phyloP scores from a whole-genome alignment of 1,140 invertebrate genomes.

The Yoshiicerus persimilis region DNA sequence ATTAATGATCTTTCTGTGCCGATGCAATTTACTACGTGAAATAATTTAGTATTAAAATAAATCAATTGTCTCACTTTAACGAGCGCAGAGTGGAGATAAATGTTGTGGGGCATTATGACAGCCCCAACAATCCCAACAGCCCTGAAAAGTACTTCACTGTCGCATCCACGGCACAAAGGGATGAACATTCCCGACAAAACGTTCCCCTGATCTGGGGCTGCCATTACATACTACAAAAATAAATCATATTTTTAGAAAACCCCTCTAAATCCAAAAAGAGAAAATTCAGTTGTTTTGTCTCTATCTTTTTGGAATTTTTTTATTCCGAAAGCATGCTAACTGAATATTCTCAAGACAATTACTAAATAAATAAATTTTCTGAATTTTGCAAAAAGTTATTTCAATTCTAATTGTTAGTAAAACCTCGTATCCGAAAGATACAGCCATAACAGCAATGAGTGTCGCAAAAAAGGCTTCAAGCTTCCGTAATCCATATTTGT shows the following conservation, averaged over 20 bases:
- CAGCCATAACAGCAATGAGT: conserved; percentile 80
- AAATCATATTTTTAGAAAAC: too few relatives aligned
- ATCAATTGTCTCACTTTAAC: conserved; percentile 69
- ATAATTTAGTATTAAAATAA: not conserved
- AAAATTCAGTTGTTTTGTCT: too few relatives aligned
- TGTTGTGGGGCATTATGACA: conserved; percentile 93
- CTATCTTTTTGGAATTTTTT: too few relatives aligned
- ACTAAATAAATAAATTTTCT: too few relatives aligned
- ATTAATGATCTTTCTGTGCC: too few relatives aligned
- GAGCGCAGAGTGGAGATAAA: conserved; percentile 88
- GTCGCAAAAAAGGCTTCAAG: conserved; percentile 84
- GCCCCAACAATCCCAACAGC: conserved; percentile 87
- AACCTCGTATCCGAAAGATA: conserved; percentile 90
- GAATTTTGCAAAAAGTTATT: too few relatives aligned
- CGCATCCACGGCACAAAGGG: conserved; percentile 77
- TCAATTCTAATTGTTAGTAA: too few relatives aligned
- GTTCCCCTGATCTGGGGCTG: conserved; percentile 69
- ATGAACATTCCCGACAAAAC: conserved; percentile 79
- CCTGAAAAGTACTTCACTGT: conserved; percentile 69
- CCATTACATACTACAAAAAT: conserved; percentile 67
- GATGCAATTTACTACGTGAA: too few relatives aligned
- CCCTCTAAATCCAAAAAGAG: too few relatives aligned
- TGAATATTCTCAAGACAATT: too few relatives aligned
- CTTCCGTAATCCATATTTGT: conserved; percentile 88
- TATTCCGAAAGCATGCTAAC: too few relatives aligned